These are phyloP conservation scores for Podarcis cretensis DNA, from an alignment of 2,113 vertebrate genomes.

Conservation along the genomic window DNA sequence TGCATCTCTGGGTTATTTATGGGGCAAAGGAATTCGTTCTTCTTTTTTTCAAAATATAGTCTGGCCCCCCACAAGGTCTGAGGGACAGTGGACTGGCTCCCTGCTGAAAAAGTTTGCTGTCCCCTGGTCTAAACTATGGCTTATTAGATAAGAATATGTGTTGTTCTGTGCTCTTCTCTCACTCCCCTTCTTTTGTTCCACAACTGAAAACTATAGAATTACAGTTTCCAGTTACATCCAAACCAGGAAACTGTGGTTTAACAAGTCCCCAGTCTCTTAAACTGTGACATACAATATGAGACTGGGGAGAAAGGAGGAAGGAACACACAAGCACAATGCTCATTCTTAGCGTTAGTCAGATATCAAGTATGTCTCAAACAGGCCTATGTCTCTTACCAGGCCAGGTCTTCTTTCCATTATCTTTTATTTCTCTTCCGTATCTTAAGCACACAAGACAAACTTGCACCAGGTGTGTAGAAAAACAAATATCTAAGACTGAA, in stretches of 20 bases:
- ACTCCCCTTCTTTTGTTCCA: not conserved
- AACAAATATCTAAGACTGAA: not conserved
- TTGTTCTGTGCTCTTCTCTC: not conserved
- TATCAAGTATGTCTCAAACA: not conserved
- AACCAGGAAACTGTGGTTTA: not conserved
- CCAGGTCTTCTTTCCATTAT: not conserved
- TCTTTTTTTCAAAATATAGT: too few relatives aligned
- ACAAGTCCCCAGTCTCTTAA: not conserved
- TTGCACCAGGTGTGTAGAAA: not conserved
- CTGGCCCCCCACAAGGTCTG: too few relatives aligned
- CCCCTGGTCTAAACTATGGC: not conserved
- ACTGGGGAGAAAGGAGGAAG: not conserved
- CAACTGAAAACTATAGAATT: not conserved
- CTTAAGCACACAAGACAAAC: not conserved
- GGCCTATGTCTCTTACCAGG: not conserved
- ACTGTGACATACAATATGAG: not conserved
- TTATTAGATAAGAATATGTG: not conserved
- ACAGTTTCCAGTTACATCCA: not conserved
- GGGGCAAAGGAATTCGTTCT: too few relatives aligned
- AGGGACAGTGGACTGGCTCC: too few relatives aligned
- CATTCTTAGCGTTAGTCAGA: not conserved
- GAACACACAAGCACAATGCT: not conserved
- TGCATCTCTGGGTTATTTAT: too few relatives aligned
- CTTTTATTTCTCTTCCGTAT: not conserved
- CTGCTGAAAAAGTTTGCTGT: too few relatives aligned